Base-by-base conservation (phyloP, 2,797 vertebrate species). In the Sciurus carolinensis region DNA sequence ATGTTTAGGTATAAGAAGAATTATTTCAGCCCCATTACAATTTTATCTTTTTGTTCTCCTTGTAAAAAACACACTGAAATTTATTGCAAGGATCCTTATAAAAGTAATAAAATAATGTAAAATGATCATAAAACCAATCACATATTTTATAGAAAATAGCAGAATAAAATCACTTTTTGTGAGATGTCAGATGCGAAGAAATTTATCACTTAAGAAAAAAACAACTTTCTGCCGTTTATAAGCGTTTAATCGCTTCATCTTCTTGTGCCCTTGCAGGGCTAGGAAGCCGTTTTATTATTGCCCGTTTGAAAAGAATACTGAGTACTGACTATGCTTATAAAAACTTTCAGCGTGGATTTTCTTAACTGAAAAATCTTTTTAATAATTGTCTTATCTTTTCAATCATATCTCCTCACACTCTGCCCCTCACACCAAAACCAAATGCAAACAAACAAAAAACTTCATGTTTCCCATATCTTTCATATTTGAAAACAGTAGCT, bases 91-190 rank as follows among this genome's bases (percentile, higher is more conserved):
- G 75, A 97, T 96, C 81, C 86, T 94, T 95, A 97, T 62, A 50
- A 98, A 98, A 98, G 97, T 90, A 97, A 97, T 98, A 97, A 98
- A 98, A 97, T 97, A 88, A 97, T 97, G 50, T 97, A 94, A 98
- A 98, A 98, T 59, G 30, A 97, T 95, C 95, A 97, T 98, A 98
- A 98, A 98, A 96, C 57, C 90, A 98, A 97, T 98, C 97, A 97
- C 95, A 97, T 98, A 97, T 98, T 98, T 98, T 98, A 98, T 87
- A 98, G 96, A 97, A 98, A 98, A 98, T 8, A 96, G 95, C 57
- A 96, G 33, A 83, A 97, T 97, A 98, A 98, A 98, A 98, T 96
- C 96, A 97, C 82, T 91, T 98, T 93, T 79, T 93, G 73, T 97
- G 87, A 98, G 95, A 91, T 72, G 98, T 97, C 92, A 95, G 88